phyloP scores from a whole-genome alignment of 2,888 invertebrate species.

The Dioctria rufipes region DNA sequence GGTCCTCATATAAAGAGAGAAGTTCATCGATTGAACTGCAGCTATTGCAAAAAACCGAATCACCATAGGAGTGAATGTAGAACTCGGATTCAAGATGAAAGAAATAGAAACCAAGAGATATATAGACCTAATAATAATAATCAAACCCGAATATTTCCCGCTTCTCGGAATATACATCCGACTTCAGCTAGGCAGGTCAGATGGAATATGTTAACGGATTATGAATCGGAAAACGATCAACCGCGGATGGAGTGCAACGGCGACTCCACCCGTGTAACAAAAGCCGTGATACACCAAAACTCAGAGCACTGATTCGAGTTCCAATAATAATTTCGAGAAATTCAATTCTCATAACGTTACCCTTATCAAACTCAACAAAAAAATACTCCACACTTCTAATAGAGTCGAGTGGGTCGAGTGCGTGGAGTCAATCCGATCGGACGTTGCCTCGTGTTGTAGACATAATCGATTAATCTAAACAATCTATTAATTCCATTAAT shows the following conservation, averaged over 20 bases:
- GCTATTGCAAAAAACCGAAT: conserved; percentile 1
- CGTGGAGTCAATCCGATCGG: too few relatives aligned
- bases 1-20: neutral
- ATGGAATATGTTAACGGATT: neutral
- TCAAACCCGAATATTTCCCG: neutral
- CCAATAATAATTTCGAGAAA: neutral
- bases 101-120: neutral
- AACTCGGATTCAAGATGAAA: neutral
- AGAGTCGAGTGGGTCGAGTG: too few relatives aligned
- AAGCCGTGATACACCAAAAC: conserved; percentile 13
- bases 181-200: neutral
- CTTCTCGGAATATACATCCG: neutral
- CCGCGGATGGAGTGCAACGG: conserved; percentile 1
- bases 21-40: neutral
- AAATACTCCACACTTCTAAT: neutral
- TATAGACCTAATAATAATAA: too few relatives aligned
- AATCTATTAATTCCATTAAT: too few relatives aligned
- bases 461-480: too few relatives aligned
- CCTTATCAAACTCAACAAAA: neutral
- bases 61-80: conserved; percentile 13
- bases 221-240: conserved; percentile 6
- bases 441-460: too few relatives aligned
- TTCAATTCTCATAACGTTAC: neutral
- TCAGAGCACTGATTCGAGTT: neutral
- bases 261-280: conserved; percentile 6